A percentile compares a stretch with the other conserved stretches of the same genome.
These are phyloP conservation scores for Megaceryle torquata DNA, from an alignment of 2,113 vertebrate species.

Conservation along the genomic window DNA sequence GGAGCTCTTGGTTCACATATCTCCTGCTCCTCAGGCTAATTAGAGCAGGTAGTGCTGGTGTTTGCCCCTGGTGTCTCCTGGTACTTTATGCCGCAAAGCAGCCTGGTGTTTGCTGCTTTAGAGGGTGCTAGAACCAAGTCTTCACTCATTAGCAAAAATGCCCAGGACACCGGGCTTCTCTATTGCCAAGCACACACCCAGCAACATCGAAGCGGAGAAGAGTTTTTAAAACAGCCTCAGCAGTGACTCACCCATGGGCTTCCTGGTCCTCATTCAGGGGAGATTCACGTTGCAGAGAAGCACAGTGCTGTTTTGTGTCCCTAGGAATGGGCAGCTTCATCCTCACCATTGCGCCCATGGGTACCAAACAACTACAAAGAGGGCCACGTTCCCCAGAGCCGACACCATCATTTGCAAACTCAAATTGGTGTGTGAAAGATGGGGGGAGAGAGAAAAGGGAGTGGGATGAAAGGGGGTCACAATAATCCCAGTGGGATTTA, in stretches of 20 bases:
- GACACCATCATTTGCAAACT: not conserved
- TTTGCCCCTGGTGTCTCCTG: not conserved
- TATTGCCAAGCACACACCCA: not conserved
- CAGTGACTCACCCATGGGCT: not conserved
- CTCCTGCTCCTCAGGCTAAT: not conserved
- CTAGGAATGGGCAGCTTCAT: not conserved
- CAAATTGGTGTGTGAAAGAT: not conserved
- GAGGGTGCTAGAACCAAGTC: not conserved
- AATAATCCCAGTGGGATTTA: not conserved
- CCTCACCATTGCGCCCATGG: not conserved
- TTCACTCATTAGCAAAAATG: not conserved
- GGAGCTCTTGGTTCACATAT: not conserved
- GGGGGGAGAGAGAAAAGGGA: not conserved
- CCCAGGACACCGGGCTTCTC: not conserved
- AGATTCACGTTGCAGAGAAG: not conserved
- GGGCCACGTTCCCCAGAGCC: not conserved
- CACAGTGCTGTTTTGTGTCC: not conserved
- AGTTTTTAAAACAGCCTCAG: not conserved
- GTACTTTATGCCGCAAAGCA: not conserved
- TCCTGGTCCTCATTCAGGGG: not conserved
- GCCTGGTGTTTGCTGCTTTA: not conserved
- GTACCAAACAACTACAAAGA: not conserved
- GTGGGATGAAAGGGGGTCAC: not conserved
- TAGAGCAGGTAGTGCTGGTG: not conserved
- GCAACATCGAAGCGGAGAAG: not conserved